phyloP scores from a whole-genome alignment of 2,113 vertebrate genomes.

The Sula dactylatra region DNA sequence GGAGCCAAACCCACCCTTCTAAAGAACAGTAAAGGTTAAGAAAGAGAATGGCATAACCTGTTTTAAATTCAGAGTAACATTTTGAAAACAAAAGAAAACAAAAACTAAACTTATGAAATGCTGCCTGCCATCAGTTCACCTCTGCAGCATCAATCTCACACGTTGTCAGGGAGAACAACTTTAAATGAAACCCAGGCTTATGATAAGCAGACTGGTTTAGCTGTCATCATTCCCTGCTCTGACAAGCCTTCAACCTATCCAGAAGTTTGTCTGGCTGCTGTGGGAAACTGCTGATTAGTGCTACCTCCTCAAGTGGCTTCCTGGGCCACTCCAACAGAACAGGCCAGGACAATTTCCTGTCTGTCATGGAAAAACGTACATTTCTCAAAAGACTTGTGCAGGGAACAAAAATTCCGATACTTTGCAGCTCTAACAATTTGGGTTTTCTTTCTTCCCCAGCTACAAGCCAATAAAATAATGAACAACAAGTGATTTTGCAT shows the following conservation, averaged over 20 bases:
- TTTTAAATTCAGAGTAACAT: background rate
- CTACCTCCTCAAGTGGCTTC: background rate
- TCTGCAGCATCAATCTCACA: background rate
- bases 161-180: background rate
- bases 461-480: background rate
- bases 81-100: background rate
- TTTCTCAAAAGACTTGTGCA: background rate
- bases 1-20: background rate
- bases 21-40: background rate
- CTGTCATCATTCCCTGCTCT: background rate
- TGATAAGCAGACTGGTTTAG: background rate
- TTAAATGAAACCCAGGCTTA: background rate
- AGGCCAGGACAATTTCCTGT: background rate
- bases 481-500: background rate
- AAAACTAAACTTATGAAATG: background rate
- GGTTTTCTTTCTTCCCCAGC: background rate
- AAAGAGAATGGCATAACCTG: background rate
- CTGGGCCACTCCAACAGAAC: background rate
- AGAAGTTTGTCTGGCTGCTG: background rate
- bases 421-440: background rate
- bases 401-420: background rate
- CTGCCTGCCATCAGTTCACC: background rate
- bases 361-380: accelerated
- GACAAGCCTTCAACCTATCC: background rate
- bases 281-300: background rate